Base-by-base conservation (phyloP, 2,113 vertebrate species). In the Euleptes europaea region DNA sequence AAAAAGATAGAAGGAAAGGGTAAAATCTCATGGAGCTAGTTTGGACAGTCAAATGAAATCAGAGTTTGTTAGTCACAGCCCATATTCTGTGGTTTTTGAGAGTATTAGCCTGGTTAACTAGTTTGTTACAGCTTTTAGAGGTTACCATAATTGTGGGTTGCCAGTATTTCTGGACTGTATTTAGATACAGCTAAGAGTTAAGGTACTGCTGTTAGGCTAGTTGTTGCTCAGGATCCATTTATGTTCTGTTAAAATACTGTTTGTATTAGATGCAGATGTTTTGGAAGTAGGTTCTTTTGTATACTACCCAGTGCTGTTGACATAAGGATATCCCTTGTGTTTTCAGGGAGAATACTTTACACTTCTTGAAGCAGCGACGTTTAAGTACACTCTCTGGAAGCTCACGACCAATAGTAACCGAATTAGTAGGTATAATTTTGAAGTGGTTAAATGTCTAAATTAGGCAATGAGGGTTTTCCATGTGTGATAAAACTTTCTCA, bases 291-390 rank as follows among this genome's bases (percentile, higher is more conserved):
- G 47, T 65, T 84, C 38, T 83, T 75, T 35, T 26, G 42, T 69
- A 7, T 21, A 77, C 19, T 38, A 47, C 40, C 10, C 42, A 60
- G 11, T 85, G 40, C n/a, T 65, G 40, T 47, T 85, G 23, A 85
- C 60, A 60, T 78, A 60, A 31, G 35, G 14, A 28, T 15, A 44
- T 73, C 28, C 31, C n/a, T 76, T 77, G n/a, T 77, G 65, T 10
- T 93, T 92, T 79, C 82, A 99, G 99, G 99, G 99, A 99, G 94
- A 99, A 99, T 94, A 99, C 99, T 0, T 94, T 99, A 1, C 98
- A 99, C 49, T 90, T 92, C 1, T 93, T 99, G 91, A 99, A 98
- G 93, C 95, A 97, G 86, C 96, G 97, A 60, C 97, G 97, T 67
- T 93, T 94, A 4, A 91, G 93, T 71, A 94, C 96, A 0, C 95